Conservation (phyloP, 1,140 invertebrate genomes). For the Drosophila insularis region DNA sequence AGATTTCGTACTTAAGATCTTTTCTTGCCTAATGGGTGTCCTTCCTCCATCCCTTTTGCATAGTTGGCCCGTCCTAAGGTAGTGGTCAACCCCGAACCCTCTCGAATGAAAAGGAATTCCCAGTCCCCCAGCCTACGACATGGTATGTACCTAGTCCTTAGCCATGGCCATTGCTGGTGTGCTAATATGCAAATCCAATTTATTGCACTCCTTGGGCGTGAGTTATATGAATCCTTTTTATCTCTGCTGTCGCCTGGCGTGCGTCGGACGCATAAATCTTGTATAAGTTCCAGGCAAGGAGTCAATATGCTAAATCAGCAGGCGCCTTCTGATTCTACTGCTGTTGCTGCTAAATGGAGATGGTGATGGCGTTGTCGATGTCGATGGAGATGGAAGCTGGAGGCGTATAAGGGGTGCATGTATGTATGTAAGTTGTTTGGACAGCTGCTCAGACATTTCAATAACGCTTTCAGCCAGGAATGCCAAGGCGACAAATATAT, state of each 20-base stretch:
- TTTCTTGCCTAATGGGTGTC: constrained; percentile 59
- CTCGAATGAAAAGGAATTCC: constrained; percentile 19
- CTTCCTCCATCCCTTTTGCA: background rate
- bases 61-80: constrained; percentile 27
- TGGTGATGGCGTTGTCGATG: no score
- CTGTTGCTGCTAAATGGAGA: background rate
- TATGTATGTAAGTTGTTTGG: constrained; percentile 48
- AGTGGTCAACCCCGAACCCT: constrained; percentile 33
- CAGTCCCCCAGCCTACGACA: background rate
- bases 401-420: constrained; percentile 7
- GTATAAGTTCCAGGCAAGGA: constrained; percentile 71
- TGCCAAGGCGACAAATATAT: constrained; percentile 46
- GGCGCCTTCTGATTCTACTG: constrained; percentile 30
- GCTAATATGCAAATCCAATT: constrained; percentile 82
- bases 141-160: background rate
- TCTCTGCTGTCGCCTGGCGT: constrained; percentile 68
- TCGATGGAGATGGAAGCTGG: background rate
- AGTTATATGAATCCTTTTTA: constrained; percentile 77
- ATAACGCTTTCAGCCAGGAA: constrained; percentile 58
- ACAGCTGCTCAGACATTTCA: constrained; percentile 78
- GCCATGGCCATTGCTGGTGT: constrained; percentile 48
- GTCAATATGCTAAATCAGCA: constrained; percentile 81
- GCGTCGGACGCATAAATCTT: constrained; percentile 74
- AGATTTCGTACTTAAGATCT: constrained; percentile 71
- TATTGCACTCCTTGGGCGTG: constrained; percentile 65